These are phyloP conservation scores for Sorex maritimensis DNA, from an alignment of 2,797 vertebrate species.

Conservation along the genomic window DNA sequence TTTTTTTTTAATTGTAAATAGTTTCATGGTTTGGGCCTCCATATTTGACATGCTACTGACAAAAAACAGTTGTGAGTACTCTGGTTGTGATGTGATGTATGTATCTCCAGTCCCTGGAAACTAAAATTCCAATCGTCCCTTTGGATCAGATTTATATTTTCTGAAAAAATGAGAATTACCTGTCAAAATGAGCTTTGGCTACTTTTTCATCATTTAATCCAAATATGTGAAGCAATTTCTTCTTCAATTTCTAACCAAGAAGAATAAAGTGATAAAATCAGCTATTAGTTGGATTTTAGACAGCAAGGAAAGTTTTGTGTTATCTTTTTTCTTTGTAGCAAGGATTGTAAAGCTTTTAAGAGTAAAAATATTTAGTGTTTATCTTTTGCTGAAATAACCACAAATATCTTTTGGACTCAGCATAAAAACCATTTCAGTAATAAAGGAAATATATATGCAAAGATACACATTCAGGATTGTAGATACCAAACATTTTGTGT, in stretches of 20 bases:
- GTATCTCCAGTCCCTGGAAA: background rate
- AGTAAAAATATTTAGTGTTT: constrained; percentile 39
- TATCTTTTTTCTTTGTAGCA: constrained; percentile 4
- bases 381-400: constrained; percentile 17
- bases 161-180: constrained; percentile 14
- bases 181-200: background rate
- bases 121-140: constrained; percentile 19
- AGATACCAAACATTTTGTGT: background rate
- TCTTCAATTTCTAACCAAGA: constrained; percentile 30
- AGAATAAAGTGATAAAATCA: constrained; percentile 26
- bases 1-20: background rate
- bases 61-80: background rate
- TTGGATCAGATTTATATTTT: constrained; percentile 13
- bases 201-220: constrained; percentile 47
- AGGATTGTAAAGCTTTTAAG: background rate
- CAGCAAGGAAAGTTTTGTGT: background rate
- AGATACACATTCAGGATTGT: background rate
- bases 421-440: background rate
- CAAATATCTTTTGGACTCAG: background rate
- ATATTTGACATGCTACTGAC: background rate
- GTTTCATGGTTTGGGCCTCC: background rate
- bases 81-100: background rate
- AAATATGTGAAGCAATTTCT: constrained; percentile 20
- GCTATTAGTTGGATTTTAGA: constrained; percentile 15
- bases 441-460: background rate